Evolutionary conservation across 2,888 invertebrate species (phyloP), one percentile per base, ranked within the genome.

Genomic region (Eilema griseolum): DNA sequence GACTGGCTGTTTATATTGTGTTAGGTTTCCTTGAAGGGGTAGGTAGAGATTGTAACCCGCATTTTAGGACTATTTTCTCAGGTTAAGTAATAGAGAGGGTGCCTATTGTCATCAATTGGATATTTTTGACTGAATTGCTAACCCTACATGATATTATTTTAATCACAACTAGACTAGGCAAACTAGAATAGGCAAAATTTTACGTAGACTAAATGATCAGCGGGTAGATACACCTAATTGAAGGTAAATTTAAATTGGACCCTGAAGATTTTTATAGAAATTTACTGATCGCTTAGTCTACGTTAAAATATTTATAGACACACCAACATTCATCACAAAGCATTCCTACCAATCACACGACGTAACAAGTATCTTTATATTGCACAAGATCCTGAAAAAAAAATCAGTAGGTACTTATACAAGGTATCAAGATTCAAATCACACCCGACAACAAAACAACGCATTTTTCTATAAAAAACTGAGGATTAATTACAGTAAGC

Each of bases 401-500:
- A 46, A 46, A 46, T 7, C 46, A 46, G 20, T 46, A 20, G 14
- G 7, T 33, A 33, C 8, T 33, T 1, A 8, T 16, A 41, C 3
- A 46, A 0, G 16, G 16, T 5, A 20, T 20, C 7, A 5, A 3
- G 20, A 10, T 67, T 71, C 71, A 80, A 80, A 72, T 78, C 74
- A 59, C 64, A 72, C 64, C 69, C 76, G 79, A 83, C 75, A 74
- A 78, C 72, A 74, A 74, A 72, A 72, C 80, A 78, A 76, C 72
- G 78, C 72, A 81, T 81, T 79, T 76, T 81, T 77, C 66, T 73
- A 71, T 65, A 74, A 74, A 81, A n/a, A 74, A 75, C 76, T 68
- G 73, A 76, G 78, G 76, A 81, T 81, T 82, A 82, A 83, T 82
- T 82, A 83, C 78, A 60, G 46, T 64, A 56, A 65, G 73, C 75